Evolutionary conservation across 30 jellyfish, hydroid and myxozoan species (phyloP), one percentile per base, ranked within the genome.

Genomic region (Hydractinia symbiolongicarpus): DNA sequence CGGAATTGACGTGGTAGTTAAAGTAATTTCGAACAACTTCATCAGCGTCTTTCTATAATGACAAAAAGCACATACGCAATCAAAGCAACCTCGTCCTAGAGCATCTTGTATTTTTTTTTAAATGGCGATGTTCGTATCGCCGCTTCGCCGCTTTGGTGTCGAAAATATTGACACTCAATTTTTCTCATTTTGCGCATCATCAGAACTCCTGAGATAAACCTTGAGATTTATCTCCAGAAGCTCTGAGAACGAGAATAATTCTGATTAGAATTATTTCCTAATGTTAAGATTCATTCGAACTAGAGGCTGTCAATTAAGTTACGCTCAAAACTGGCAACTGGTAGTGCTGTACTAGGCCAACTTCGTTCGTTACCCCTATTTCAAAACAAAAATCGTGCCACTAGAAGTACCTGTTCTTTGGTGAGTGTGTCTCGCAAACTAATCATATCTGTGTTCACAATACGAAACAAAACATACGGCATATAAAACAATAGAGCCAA

Each of bases 401-500:
- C 1, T 13, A 30, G 15, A 73, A 14, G 4, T 66, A 79, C 87
- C 87, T 79, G 20, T 10, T 66, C 66, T 62, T 79, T n/a, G 16
- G 64, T 67, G 19, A 79, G 68, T 10, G 49, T 66, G 71, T 61
- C 19, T n/a, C 66, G 49, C 40, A 79, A 79, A 67, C 87, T 79
- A 19, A 79, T 67, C 53, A 79, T 66, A 79, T 79, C 87, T 4
- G 87, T 61, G 69, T 79, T 79, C 0, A 79, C 75, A 21, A 79
- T 60, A 14, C 87, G 82, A 49, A 60, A 79, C 66, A 79, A 21
- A 30, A 79, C 53, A 61, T 79, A 79, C 67, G 87, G 87, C 84
- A 79, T 66, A 53, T 79, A 79, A 55, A 60, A 79, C 30, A 79
- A 19, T 15, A 56, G 17, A 16, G 87, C 58, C 72, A 79, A 4